Base-by-base conservation (phyloP, 1,140 invertebrate species). In the Conopomorpha cramerella region DNA sequence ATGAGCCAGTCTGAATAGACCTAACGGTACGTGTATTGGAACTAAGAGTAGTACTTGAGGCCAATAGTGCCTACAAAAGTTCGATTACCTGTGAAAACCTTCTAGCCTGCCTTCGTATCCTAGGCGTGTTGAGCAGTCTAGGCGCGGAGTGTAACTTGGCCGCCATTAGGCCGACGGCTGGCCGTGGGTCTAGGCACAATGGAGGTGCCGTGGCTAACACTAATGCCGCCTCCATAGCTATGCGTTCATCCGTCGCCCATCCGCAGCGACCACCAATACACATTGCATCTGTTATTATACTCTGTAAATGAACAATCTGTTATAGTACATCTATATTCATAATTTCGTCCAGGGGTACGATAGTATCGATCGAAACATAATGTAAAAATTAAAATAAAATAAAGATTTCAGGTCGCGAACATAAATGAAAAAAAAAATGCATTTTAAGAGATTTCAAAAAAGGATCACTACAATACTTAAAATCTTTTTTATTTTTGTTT, bases 121-220 rank as follows among this genome's bases (percentile, higher is more conserved):
- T 78, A 27, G 85, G 83, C 12, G 87, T 89, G 35, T 88, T 89
- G 34, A 93, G 85, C 12, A 89, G 78, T 46, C 89, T 81, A 38
- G 85, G 83, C 16, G 87, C 84, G 49, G 89, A 86, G 50, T 91
- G 86, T 16, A 92, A 62, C 43, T 84, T 82, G 30, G 90, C 89
- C 15, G 86, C 83, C 30, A 89, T 78, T 26, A 92, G 70, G 16
- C 87, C 86, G 11, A 93, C 85, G 14, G 87, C 81, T 3, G 91
- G 90, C 49, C 90, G 86, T 1, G 93, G 91, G 65, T 95, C 91
- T 10, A 96, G 78, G 62, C 92, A 96, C 2, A 97, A 73, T 14
- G 90, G 89, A 26, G 91, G 90, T 33, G 90, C 85, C 6, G 90
- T 91, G 12, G 90, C 89, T 46, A 92, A 79, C 11, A 96, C 81